Evolutionary conservation across 1,140 invertebrate species (phyloP).

Genomic region (Rhyzopertha dominica): DNA sequence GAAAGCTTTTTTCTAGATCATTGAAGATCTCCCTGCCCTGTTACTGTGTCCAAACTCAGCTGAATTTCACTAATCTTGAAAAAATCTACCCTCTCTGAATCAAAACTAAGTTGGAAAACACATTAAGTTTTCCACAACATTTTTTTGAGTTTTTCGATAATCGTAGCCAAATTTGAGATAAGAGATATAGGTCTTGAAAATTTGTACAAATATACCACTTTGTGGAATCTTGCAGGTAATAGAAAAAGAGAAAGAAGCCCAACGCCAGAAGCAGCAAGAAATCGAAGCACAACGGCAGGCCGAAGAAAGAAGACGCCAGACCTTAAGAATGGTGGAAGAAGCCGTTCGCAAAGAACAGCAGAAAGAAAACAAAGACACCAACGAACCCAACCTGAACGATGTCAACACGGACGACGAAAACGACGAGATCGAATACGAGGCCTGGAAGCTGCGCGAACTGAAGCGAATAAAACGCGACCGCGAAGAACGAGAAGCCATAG

Average conservation of each 20-base stretch:
- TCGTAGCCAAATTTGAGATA: no score
- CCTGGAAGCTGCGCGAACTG: constrained; percentile 95
- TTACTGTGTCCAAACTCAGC: no score
- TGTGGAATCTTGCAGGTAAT: no score
- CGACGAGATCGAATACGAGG: constrained; percentile 95
- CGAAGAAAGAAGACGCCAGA: constrained; percentile 79
- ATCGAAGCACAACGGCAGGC: constrained; percentile 69
- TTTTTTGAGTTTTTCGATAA: no score
- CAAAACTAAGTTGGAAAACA: no score
- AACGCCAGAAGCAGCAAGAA: constrained; percentile 79
- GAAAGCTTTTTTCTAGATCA: no score
- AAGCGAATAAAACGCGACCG: constrained; percentile 93
- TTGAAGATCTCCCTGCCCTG: no score
- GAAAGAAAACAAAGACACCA: constrained; percentile 51
- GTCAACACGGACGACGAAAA: constrained; percentile 97
- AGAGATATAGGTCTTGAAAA: no score
- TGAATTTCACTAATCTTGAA: no score
- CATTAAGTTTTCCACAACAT: no score
- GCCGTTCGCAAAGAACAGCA: constrained; percentile 73
- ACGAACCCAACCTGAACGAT: constrained; percentile 71
- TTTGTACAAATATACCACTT: no score
- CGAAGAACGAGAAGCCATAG: constrained; percentile 84
- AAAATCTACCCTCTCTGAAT: no score
- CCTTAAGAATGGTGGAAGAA: constrained; percentile 86
- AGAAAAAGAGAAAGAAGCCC: constrained; percentile 85